Base-by-base conservation (phyloP, 2,797 vertebrate species). In the Leuciscus waleckii region DNA sequence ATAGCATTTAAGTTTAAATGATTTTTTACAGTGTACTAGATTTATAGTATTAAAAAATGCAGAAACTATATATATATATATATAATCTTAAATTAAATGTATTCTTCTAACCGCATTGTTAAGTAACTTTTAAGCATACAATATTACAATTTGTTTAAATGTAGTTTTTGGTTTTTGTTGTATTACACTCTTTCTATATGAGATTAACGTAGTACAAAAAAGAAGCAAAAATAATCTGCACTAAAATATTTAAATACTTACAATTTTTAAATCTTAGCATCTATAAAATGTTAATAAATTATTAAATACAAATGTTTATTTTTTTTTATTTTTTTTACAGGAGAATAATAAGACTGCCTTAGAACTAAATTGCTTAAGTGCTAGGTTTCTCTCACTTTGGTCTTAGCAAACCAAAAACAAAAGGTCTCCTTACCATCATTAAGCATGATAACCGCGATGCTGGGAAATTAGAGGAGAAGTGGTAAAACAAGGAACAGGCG, bases 381-480 rank as follows among this genome's bases (percentile, higher is more conserved):
- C 68, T 4, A 75, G 39, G 14, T 23, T 71, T 61, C 37, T 14
- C 9, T 70, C 43, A 4, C 71, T 81, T 13, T 58, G 67, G 23
- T 35, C 56, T 70, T 56, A 35, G 29, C 78, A 37, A 37, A 37
- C 14, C 13, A 39, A 46, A 79, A 49, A 67, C 51, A 41, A 26
- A 51, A 39, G 11, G 11, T 67, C 16, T 76, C 19, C 14, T 81
- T 80, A 75, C 81, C 77, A 84, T 56, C 86, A 75, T n/a, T 63
- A 81, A 81, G 32, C 54, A 70, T 65, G 71, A 81, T 76, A 81
- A 71, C 32, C 32, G 26, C 65, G 29, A 74, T 68, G 71, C 32
- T 56, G 58, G 46, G 82, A 58, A 76, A 61, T 68, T 37, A 81
- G 63, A 79, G 29, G 75, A 80, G 82, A 84, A 84, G 77, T 75